These are phyloP conservation scores for Psilanteris sp. DNA, from an alignment of 1,140 invertebrate genomes.

Conservation along the genomic window DNA sequence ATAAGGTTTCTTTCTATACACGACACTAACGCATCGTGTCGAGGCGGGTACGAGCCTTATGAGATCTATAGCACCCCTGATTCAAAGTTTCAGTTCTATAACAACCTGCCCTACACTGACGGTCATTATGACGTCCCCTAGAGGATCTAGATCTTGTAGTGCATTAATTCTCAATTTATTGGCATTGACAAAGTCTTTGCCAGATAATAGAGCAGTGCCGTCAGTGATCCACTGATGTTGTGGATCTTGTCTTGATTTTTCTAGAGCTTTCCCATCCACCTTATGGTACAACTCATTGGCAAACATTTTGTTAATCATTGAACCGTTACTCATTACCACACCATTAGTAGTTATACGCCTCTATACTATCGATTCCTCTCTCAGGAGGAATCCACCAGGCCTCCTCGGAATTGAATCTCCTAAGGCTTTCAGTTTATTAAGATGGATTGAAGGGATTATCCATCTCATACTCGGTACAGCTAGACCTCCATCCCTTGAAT, in stretches of 20 bases:
- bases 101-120: no score
- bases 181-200: constrained; percentile 51
- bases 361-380: background rate
- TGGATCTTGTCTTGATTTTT: constrained; percentile 2
- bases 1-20: no score
- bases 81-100: no score
- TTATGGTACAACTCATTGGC: background rate
- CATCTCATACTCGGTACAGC: background rate
- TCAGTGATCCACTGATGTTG: constrained; percentile 56
- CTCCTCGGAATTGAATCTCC: background rate
- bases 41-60: no score
- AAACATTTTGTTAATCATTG: no score
- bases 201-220: constrained; percentile 15
- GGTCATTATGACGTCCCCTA: background rate
- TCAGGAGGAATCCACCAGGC: background rate
- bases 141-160: constrained; percentile 17
- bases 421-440: background rate
- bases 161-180: constrained; percentile 40
- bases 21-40: no score
- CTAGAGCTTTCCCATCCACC: constrained; percentile 24
- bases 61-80: no score
- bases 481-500: background rate
- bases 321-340: no score
- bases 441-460: background rate
- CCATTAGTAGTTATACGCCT: no score